These are phyloP conservation scores for Lepus oiostolus DNA, from an alignment of 2,797 vertebrate genomes.

Conservation along the genomic window DNA sequence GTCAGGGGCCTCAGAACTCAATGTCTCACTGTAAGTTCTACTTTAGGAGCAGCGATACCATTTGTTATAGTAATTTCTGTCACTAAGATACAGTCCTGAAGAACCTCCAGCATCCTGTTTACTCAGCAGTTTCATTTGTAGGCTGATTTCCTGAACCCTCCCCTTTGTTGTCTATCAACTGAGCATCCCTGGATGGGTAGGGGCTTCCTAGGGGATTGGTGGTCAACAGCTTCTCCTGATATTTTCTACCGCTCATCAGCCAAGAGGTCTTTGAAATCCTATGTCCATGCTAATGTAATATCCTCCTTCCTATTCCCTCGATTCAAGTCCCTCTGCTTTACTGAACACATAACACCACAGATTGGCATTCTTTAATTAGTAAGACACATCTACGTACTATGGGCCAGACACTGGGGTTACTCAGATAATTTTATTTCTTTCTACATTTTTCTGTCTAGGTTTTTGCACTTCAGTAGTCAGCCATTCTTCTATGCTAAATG, in stretches of 20 bases:
- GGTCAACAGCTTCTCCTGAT: neutral
- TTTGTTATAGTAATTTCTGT: neutral
- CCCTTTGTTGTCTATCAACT: neutral
- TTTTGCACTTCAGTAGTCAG: neutral
- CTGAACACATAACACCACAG: neutral
- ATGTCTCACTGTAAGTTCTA: neutral
- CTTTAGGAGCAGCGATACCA: too few species aligned
- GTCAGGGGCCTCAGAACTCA: neutral
- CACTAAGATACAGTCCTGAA: neutral
- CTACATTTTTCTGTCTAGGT: neutral
- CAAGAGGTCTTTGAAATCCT: neutral
- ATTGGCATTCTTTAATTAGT: neutral
- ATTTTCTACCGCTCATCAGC: neutral
- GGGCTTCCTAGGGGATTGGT: neutral
- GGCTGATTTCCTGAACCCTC: neutral
- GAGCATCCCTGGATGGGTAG: neutral
- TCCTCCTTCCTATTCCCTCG: neutral
- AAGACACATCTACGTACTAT: neutral
- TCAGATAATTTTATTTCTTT: neutral
- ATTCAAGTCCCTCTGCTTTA: neutral
- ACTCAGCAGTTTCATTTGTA: neutral
- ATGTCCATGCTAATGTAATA: neutral
- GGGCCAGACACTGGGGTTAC: neutral
- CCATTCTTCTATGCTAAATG: neutral
- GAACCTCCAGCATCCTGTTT: neutral